Evolutionary conservation across 2,113 vertebrate species (phyloP).

Genomic region (Actinemys pallida): DNA sequence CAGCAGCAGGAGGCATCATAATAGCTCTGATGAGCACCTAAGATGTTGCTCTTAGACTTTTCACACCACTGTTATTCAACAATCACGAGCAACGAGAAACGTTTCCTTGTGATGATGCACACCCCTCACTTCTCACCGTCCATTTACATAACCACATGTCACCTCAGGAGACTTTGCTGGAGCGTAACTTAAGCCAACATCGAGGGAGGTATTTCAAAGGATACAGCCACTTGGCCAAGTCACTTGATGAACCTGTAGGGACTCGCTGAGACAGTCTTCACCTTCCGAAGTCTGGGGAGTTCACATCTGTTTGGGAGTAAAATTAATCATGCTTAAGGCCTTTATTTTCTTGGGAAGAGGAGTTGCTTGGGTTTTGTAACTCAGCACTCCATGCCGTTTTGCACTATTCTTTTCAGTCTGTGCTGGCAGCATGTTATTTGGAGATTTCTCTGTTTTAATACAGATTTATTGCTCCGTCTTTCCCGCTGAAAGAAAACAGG

Average conservation of each 20-base stretch:
- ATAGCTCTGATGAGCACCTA: neutral
- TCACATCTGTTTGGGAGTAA: neutral
- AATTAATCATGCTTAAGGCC: neutral
- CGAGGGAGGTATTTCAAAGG: neutral
- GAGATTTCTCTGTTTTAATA: neutral
- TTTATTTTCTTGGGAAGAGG: neutral
- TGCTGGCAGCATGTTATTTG: neutral
- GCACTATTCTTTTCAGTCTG: neutral
- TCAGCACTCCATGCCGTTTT: neutral
- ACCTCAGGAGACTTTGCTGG: neutral
- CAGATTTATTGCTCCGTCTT: neutral
- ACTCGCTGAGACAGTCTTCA: fast-evolving
- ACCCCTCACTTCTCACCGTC: fast-evolving
- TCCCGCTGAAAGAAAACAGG: neutral
- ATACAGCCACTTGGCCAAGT: neutral
- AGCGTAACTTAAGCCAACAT: neutral
- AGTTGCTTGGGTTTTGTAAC: neutral
- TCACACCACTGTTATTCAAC: fast-evolving
- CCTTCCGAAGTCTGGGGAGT: neutral
- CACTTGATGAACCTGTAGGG: neutral
- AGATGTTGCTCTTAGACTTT: neutral
- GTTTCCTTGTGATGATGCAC: fast-evolving
- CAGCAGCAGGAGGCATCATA: neutral
- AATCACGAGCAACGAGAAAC: neutral
- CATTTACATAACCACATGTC: neutral